These are phyloP conservation scores for Agriopis leucophaearia DNA, from an alignment of 2,888 invertebrate species.

Conservation along the genomic window DNA sequence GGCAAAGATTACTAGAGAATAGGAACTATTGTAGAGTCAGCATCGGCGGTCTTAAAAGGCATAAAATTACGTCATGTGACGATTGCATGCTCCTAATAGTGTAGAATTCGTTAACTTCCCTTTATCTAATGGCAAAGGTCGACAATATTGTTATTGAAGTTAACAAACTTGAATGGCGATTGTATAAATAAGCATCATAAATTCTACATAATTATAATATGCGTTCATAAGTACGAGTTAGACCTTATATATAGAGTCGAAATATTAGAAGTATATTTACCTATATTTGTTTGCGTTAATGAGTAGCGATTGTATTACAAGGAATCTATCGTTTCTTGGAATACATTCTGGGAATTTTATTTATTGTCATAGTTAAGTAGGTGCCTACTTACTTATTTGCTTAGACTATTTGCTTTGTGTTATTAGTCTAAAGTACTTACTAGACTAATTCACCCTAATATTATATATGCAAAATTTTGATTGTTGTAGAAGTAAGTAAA, in stretches of 20 bases:
- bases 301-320: conserved; percentile 23
- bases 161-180: conserved; percentile 50
- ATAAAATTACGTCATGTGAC: conserved; percentile 52
- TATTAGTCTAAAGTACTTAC: no score
- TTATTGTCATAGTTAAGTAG: background rate
- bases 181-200: conserved; percentile 40
- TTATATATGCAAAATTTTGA: no score
- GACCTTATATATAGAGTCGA: background rate
- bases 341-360: conserved; percentile 1
- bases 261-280: background rate
- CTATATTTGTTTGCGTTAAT: conserved; percentile 19
- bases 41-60: conserved; percentile 58
- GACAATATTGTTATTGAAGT: conserved; percentile 53
- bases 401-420: no score
- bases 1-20: background rate
- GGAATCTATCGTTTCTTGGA: conserved; percentile 15
- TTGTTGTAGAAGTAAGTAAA: no score
- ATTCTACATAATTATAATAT: conserved; percentile 16
- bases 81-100: conserved; percentile 53
- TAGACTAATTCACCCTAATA: no score
- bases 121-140: conserved; percentile 57
- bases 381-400: background rate
- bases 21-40: conserved; percentile 49
- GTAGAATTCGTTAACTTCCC: conserved; percentile 56
- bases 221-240: background rate